These are phyloP conservation scores for Hephaestus fuliginosus DNA, from an alignment of 2,797 vertebrate species.

Conservation along the genomic window DNA sequence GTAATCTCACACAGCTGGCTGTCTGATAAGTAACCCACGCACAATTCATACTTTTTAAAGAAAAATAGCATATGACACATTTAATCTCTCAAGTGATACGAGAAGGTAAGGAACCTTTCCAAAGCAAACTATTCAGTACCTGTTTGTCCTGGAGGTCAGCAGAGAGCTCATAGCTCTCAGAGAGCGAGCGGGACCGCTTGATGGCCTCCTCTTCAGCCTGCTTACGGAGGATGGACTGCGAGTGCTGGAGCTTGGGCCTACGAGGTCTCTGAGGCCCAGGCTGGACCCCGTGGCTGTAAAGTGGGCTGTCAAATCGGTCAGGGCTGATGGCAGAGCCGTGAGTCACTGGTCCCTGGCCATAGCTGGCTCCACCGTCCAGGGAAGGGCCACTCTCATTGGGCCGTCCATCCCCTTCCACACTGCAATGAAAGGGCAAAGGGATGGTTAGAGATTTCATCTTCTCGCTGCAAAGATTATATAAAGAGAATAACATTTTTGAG, in stretches of 20 bases:
- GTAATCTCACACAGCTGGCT: conserved; percentile 8
- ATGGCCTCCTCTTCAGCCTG: conserved; percentile 99
- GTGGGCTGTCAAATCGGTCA: conserved; percentile 91
- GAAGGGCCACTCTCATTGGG: conserved; percentile 90
- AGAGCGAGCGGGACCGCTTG: conserved; percentile 95
- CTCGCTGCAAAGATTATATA: not conserved
- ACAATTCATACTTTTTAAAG: not conserved
- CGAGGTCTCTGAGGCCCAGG: conserved; percentile 91
- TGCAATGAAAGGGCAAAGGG: conserved; percentile 68
- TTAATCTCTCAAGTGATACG: not conserved
- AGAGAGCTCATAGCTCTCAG: conserved; percentile 99
- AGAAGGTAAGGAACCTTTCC: not conserved
- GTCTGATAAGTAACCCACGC: conserved; percentile 2
- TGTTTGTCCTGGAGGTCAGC: conserved; percentile 99
- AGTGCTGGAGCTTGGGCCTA: conserved; percentile 95
- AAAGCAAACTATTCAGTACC: conserved; percentile 78
- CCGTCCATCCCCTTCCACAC: conserved; percentile 95
- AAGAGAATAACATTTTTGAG: not conserved
- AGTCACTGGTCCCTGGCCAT: conserved; percentile 90
- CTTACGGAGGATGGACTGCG: conserved; percentile 95
- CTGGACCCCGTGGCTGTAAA: conserved; percentile 89
- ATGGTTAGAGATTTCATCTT: conserved; percentile 1
- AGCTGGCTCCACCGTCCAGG: conserved; percentile 90
- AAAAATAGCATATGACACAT: not conserved
- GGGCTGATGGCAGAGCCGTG: conserved; percentile 92